Conservation (phyloP, 2,888 invertebrate species). For the Harpagoxenus sublaevis region DNA sequence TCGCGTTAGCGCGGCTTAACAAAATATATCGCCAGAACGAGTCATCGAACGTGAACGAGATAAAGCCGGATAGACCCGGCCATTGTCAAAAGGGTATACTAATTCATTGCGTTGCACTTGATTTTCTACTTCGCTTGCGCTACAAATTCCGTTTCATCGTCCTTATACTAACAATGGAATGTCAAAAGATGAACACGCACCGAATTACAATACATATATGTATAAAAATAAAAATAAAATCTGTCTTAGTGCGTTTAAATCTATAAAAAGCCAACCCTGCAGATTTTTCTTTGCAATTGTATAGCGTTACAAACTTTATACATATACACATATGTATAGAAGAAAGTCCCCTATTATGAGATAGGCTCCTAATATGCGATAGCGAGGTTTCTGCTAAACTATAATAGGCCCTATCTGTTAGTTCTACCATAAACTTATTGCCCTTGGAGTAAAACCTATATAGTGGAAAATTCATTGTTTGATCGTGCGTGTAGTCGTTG, state of each 20-base stretch:
- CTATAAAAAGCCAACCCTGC: background rate
- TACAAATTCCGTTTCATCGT: constrained; percentile 32
- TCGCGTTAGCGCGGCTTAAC: constrained; percentile 62
- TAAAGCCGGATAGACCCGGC: constrained; percentile 60
- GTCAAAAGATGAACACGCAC: background rate
- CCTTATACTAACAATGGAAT: background rate
- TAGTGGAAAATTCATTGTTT: too few relatives aligned
- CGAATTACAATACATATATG: background rate
- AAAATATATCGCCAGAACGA: constrained; percentile 71
- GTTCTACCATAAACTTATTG: too few relatives aligned
- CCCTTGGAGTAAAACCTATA: too few relatives aligned
- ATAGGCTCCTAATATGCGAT: too few relatives aligned
- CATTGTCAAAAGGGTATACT: constrained; percentile 56
- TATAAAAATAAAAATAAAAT: background rate
- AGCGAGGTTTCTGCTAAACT: too few relatives aligned
- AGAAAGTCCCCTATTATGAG: too few relatives aligned
- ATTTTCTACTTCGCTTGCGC: constrained; percentile 37
- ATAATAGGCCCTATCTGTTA: too few relatives aligned
- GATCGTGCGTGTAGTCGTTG: too few relatives aligned
- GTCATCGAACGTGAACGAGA: constrained; percentile 74
- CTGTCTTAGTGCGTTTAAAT: background rate
- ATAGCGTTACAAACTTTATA: background rate
- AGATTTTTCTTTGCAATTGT: background rate
- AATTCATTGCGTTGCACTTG: constrained; percentile 52
- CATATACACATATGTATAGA: too few relatives aligned